These are phyloP conservation scores for Dolichomitus sp. DNA, from an alignment of 2,888 invertebrate genomes.

Conservation along the genomic window DNA sequence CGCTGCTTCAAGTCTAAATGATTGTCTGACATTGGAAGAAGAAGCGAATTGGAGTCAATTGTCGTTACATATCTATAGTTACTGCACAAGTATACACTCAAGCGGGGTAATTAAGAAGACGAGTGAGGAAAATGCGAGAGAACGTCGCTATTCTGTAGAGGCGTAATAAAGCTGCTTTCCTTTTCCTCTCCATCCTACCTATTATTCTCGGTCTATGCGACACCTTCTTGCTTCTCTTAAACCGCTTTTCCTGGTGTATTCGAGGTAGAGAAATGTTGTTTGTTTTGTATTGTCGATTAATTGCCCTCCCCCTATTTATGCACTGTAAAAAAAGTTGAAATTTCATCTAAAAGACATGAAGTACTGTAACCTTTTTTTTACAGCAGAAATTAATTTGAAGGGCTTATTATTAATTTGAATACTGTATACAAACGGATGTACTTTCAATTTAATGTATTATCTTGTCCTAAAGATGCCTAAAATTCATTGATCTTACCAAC, in stretches of 20 bases:
- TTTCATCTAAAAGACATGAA: too few species aligned
- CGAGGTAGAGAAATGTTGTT: neutral
- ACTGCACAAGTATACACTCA: neutral
- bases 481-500: too few species aligned
- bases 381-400: too few species aligned
- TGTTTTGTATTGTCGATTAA: neutral
- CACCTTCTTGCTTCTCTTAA: neutral
- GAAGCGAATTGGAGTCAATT: neutral
- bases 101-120: neutral
- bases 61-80: conserved; percentile 10
- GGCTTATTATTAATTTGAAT: too few species aligned
- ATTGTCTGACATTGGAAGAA: conserved; percentile 25
- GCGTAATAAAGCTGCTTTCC: neutral
- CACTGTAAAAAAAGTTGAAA: too few species aligned
- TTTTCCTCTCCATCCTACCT: neutral
- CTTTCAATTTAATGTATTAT: too few species aligned
- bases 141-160: neutral
- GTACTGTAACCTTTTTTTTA: too few species aligned
- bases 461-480: too few species aligned
- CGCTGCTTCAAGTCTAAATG: conserved; percentile 20
- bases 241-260: neutral
- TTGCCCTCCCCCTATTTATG: too few species aligned
- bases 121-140: conserved; percentile 4
- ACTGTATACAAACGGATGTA: too few species aligned
- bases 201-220: neutral